phyloP scores from a whole-genome alignment of 53 echinoderm and acorn worm genomes.

The Luidia sarsii region DNA sequence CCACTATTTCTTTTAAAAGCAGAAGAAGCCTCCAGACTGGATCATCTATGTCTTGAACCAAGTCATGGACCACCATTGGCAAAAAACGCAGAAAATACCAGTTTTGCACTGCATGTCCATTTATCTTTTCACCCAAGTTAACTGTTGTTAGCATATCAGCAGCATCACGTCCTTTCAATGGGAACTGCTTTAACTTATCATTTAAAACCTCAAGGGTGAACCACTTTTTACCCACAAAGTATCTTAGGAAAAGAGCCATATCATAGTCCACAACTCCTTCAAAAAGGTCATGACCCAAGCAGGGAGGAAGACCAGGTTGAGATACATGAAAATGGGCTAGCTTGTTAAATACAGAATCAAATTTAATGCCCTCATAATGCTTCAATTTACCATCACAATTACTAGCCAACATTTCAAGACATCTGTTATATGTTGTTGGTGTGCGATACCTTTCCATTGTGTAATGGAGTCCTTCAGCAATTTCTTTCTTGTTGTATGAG shows the following conservation, averaged over 20 bases:
- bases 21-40: slow-evolving; percentile 63
- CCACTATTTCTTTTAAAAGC: slow-evolving; percentile 63
- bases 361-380: background rate
- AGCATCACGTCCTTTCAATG: slow-evolving; percentile 56
- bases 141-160: slow-evolving; percentile 16
- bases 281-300: slow-evolving; percentile 10
- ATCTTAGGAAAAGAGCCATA: slow-evolving; percentile 55
- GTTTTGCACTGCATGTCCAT: slow-evolving; percentile 69
- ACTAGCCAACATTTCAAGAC: background rate
- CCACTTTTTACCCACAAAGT: slow-evolving; percentile 61
- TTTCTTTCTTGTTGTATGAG: too few species aligned
- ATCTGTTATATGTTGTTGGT: too few species aligned
- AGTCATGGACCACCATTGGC: slow-evolving; percentile 52
- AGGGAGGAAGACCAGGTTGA: background rate
- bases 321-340: slow-evolving; percentile 2
- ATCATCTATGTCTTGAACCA: slow-evolving; percentile 57
- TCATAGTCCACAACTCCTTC: slow-evolving; percentile 64
- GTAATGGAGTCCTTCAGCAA: too few species aligned
- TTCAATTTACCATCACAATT: background rate
- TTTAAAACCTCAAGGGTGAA: slow-evolving; percentile 64
- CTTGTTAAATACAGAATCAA: background rate
- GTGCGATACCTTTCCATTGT: too few species aligned
- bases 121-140: slow-evolving; percentile 49
- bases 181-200: slow-evolving; percentile 31
- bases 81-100: slow-evolving; percentile 67